phyloP scores from a whole-genome alignment of 2,888 invertebrate species.

The Dromius quadrimaculatus region DNA sequence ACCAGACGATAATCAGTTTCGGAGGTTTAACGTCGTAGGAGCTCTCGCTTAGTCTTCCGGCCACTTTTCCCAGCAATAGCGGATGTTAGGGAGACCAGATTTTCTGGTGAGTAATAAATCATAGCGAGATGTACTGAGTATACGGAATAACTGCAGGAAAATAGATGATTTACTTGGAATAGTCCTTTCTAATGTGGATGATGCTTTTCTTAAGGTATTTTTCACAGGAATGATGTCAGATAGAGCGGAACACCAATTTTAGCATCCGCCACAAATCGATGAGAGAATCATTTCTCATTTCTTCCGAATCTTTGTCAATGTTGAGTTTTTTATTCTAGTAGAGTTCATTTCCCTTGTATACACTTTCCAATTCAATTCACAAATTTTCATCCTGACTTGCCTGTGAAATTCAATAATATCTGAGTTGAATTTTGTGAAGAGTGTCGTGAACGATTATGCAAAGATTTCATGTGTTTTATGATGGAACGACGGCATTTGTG shows the following conservation, averaged over 20 bases:
- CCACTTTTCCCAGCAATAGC: conserved; percentile 30
- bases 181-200: neutral
- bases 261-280: too few relatives aligned
- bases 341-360: conserved; percentile 5
- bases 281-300: too few relatives aligned
- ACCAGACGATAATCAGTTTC: conserved; percentile 48
- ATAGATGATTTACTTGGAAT: conserved; percentile 5
- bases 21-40: conserved; percentile 34
- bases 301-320: too few relatives aligned
- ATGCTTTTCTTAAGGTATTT: neutral
- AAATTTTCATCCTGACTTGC: conserved; percentile 26
- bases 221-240: neutral
- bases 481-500: neutral
- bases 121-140: conserved; percentile 25
- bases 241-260: too few relatives aligned
- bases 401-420: conserved; percentile 22
- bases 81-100: conserved; percentile 8
- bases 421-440: conserved; percentile 21
- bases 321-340: neutral
- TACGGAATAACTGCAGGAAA: neutral
- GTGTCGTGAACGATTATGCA: conserved; percentile 5
- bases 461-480: neutral
- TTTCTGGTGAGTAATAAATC: neutral
- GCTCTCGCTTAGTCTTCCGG: conserved; percentile 39
- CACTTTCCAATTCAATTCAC: conserved; percentile 27